Evolutionary conservation across 2,797 vertebrate genomes (phyloP).

Genomic region (Oreochromis mossambicus): DNA sequence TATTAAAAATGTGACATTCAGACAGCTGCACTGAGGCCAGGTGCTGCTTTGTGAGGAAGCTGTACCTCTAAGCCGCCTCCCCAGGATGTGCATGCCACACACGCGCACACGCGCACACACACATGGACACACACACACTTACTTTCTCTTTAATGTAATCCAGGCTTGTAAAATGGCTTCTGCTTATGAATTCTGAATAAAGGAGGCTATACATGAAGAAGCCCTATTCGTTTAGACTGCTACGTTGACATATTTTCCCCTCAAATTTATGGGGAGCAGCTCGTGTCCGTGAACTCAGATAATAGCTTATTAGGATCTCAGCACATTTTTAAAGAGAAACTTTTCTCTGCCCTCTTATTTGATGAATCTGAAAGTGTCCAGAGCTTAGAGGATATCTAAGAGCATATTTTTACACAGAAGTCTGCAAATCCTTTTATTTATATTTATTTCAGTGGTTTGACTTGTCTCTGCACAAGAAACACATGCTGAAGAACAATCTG

Average conservation of each 20-base stretch:
- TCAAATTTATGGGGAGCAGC: conserved; percentile 36
- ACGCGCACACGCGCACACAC: neutral
- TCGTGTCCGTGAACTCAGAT: conserved; percentile 35
- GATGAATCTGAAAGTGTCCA: conserved; percentile 1
- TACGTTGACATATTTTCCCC: conserved; percentile 37
- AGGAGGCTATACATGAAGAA: conserved; percentile 21
- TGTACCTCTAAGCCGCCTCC: neutral
- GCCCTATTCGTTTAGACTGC: conserved; percentile 33
- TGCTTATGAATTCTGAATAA: conserved; percentile 52
- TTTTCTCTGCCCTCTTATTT: neutral
- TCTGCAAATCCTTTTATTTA: neutral
- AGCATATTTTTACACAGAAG: neutral
- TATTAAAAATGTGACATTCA: conserved; percentile 39
- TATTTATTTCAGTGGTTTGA: neutral
- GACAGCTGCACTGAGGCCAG: neutral
- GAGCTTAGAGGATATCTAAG: neutral
- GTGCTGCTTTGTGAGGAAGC: conserved; percentile 15
- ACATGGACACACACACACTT: neutral
- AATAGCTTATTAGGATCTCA: conserved; percentile 34
- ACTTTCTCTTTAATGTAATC: conserved; percentile 27
- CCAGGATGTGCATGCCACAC: rapidly evolving
- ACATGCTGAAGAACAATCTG: neutral
- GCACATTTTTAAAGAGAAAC: conserved; percentile 42
- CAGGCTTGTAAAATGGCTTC: conserved; percentile 41
- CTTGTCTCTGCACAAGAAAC: neutral